Percentiles rank a stretch among this genome's conserved stretches.
These are phyloP conservation scores for Drosophila stalkeri DNA, from an alignment of 2,888 invertebrate species.

Conservation along the genomic window DNA sequence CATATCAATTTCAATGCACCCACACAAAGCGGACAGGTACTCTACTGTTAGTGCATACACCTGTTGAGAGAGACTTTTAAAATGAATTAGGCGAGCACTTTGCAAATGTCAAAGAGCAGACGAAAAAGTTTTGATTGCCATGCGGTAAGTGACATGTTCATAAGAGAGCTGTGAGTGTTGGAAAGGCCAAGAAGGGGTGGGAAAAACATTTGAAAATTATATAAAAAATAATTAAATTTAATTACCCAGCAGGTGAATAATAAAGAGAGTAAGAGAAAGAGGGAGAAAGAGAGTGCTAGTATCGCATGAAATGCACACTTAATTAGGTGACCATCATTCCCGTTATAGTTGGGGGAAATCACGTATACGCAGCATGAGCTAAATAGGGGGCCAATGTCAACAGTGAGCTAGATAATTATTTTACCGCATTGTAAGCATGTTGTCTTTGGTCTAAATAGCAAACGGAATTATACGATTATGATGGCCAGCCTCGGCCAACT, in stretches of 20 bases:
- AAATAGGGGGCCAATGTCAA: conserved; percentile 71
- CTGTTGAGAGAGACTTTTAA: conserved; percentile 5
- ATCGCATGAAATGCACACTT: conserved; percentile 19
- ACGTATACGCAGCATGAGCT: conserved; percentile 65
- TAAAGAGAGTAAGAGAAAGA: not conserved
- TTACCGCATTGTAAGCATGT: conserved; percentile 36
- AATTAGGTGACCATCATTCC: conserved; percentile 14
- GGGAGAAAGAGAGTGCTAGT: not conserved
- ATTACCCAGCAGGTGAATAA: conserved; percentile 58
- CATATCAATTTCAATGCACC: not conserved
- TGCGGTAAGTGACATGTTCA: conserved; percentile 45
- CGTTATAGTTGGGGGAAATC: conserved; percentile 48
- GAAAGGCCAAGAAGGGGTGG: not conserved
- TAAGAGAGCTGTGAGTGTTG: conserved; percentile 15
- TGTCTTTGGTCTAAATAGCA: conserved; percentile 68
- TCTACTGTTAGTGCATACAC: not conserved
- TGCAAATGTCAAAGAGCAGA: conserved; percentile 45
- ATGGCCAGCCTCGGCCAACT: conserved; percentile 23
- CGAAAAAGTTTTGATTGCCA: conserved; percentile 38
- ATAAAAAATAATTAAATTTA: conserved; percentile 64
- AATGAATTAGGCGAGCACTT: conserved; percentile 6
- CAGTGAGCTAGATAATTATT: conserved; percentile 69
- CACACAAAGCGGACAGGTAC: not conserved
- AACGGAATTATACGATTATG: conserved; percentile 67
- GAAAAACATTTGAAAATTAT: conserved; percentile 33